Conservation (phyloP, 2,888 invertebrate genomes). For the Aradus depressus region DNA sequence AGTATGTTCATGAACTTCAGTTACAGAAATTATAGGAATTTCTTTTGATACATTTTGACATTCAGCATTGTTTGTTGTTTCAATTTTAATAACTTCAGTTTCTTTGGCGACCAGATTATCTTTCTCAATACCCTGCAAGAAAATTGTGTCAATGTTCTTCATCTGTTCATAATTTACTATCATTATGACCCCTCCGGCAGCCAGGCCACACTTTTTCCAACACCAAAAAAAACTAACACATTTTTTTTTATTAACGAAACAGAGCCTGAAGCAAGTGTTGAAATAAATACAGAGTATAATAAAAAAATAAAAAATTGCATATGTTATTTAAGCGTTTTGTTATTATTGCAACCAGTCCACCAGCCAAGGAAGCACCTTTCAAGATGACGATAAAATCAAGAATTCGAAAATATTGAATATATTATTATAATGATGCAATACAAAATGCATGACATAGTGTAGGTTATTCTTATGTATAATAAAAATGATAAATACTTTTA, state of each 20-base stretch:
- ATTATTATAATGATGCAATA: neutral
- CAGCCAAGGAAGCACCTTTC: slow-evolving; percentile 21
- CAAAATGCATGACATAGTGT: neutral
- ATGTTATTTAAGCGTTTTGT: slow-evolving; percentile 12
- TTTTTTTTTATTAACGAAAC: neutral
- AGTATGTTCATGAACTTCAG: slow-evolving; percentile 20
- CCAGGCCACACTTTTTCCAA: no score
- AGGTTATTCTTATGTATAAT: no score
- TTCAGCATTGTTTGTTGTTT: slow-evolving; percentile 5
- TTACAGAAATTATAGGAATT: slow-evolving; percentile 28
- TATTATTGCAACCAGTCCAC: slow-evolving; percentile 25
- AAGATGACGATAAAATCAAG: slow-evolving; percentile 5
- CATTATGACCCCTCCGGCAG: no score
- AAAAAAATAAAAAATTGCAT: neutral
- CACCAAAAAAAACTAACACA: no score
- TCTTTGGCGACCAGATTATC: slow-evolving; percentile 6
- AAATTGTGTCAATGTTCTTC: slow-evolving; percentile 13
- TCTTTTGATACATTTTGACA: slow-evolving; percentile 21
- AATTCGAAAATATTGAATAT: slow-evolving; percentile 6
- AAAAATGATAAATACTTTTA: no score
- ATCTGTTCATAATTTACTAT: neutral
- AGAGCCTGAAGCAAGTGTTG: neutral
- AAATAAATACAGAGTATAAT: neutral
- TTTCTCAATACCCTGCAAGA: slow-evolving; percentile 23
- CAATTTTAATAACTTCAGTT: slow-evolving; percentile 6